A percentile compares a stretch with the other conserved stretches of the same genome.
These are phyloP conservation scores for Himalopsyche kuldschensis DNA, from an alignment of 2,888 invertebrate species.

Conservation along the genomic window DNA sequence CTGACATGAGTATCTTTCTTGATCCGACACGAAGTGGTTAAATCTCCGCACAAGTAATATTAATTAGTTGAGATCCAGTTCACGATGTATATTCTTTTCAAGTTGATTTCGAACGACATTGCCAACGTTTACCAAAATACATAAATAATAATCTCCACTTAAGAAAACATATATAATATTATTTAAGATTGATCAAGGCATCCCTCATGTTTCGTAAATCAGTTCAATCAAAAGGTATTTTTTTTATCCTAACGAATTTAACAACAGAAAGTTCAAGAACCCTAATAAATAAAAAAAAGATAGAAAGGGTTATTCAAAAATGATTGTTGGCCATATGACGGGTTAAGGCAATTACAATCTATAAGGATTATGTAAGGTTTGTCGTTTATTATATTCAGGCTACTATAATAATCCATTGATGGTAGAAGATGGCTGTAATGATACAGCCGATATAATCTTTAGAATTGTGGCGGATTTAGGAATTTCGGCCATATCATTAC, in stretches of 20 bases:
- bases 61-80: too few species aligned
- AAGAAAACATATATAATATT: too few species aligned
- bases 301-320: constrained; percentile 8
- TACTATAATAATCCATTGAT: not conserved
- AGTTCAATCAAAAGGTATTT: not conserved
- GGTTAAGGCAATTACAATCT: constrained; percentile 26
- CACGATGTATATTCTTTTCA: too few species aligned
- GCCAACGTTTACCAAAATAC: too few species aligned
- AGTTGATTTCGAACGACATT: too few species aligned
- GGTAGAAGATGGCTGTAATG: not conserved
- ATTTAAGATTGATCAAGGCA: not conserved
- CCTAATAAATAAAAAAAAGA: constrained; percentile 28
- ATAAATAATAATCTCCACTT: too few species aligned
- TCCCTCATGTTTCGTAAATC: not conserved
- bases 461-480: too few species aligned
- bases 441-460: too few species aligned
- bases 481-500: too few species aligned
- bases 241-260: constrained; percentile 9
- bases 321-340: constrained; percentile 17
- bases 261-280: constrained; percentile 26
- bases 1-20: too few species aligned
- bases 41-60: too few species aligned
- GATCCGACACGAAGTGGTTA: too few species aligned
- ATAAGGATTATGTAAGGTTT: constrained; percentile 17
- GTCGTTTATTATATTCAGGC: constrained; percentile 8